Conservation (phyloP, 2,888 invertebrate species). For the Polydrusus pterygomalis region DNA sequence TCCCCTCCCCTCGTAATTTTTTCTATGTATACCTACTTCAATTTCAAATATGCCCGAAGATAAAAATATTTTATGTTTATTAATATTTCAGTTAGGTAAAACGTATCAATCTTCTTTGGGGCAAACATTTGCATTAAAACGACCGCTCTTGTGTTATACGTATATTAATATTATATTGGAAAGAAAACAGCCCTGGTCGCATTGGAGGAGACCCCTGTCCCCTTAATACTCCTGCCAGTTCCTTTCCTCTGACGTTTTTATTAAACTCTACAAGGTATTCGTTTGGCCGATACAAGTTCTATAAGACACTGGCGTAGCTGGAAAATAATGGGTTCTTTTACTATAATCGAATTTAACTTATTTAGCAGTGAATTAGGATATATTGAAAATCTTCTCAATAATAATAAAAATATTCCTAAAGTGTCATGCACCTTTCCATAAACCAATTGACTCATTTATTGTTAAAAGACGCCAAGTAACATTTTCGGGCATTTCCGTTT, state of each 20-base stretch:
- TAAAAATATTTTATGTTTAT: constrained; percentile 32
- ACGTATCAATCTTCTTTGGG: constrained; percentile 54
- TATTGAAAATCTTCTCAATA: no score
- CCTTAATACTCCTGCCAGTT: constrained; percentile 55
- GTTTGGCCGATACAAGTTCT: constrained; percentile 55
- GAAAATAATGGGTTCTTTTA: no score
- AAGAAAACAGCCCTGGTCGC: constrained; percentile 40
- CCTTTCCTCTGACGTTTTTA: constrained; percentile 66
- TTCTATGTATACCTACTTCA: no score
- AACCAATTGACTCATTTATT: no score
- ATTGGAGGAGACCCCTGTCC: constrained; percentile 49
- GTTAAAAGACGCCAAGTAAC: no score
- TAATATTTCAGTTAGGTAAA: constrained; percentile 33
- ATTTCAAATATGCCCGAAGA: constrained; percentile 20
- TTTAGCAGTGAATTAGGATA: no score
- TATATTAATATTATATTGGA: constrained; percentile 61
- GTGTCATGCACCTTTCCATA: no score
- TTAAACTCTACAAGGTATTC: constrained; percentile 67
- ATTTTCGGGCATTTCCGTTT: no score
- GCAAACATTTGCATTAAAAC: constrained; percentile 60
- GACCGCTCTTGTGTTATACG: constrained; percentile 55
- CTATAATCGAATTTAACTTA: no score
- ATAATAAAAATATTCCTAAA: no score
- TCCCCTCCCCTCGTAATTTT: no score
- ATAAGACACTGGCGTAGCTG: constrained; percentile 43